Conservation (phyloP, 2,797 vertebrate genomes). For the Halcyon chelicuti region DNA sequence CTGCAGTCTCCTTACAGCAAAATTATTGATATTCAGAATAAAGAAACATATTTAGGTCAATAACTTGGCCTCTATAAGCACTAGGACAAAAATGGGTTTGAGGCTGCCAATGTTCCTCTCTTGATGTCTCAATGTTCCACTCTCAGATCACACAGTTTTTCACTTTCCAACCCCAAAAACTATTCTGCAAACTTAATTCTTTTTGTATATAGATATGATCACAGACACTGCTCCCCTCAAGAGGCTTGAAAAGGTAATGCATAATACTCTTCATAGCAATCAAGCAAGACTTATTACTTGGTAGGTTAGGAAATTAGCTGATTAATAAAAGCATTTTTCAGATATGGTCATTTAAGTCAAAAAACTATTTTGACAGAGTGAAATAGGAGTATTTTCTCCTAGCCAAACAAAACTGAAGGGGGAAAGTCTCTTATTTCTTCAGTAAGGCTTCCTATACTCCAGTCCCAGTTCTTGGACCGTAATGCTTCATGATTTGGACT, state of each 20-base stretch:
- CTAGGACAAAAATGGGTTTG: neutral
- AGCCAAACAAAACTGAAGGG: neutral
- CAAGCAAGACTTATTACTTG: neutral
- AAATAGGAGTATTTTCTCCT: neutral
- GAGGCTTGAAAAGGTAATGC: slow-evolving; percentile 25
- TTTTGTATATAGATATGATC: neutral
- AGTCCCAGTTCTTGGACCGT: neutral
- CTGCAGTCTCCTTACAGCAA: neutral
- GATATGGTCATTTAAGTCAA: neutral
- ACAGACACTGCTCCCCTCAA: slow-evolving; percentile 26
- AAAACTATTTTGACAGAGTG: neutral
- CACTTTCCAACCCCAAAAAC: neutral
- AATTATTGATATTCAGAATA: neutral
- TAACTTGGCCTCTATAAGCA: neutral
- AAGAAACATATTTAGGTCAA: neutral
- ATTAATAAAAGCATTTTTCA: neutral
- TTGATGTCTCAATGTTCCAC: neutral
- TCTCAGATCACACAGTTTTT: neutral
- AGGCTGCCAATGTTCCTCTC: neutral
- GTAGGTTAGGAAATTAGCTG: neutral
- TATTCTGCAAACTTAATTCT: neutral
- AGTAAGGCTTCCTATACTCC: neutral
- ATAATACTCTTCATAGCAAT: neutral
- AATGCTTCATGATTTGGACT: neutral
- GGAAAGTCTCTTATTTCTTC: neutral